Base-by-base conservation (phyloP, 1,140 invertebrate species). In the Drosophila suzukii region DNA sequence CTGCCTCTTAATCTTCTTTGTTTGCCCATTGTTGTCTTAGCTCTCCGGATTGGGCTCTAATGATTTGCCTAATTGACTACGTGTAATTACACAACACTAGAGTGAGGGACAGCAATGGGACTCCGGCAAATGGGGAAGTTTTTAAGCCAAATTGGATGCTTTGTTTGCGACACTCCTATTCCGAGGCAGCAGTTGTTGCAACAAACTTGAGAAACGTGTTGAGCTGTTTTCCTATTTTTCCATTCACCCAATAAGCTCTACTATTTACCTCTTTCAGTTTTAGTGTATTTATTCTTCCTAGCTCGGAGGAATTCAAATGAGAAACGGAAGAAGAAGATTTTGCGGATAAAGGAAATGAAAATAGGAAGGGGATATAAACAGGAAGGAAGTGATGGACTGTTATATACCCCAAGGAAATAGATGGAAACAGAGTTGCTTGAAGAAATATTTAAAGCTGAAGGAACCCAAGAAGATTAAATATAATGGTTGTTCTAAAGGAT, bases 1-100 rank as follows among this genome's bases (percentile, higher is more conserved):
- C 57, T 46, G 47, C 34, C 62, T 50, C 38, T 56, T 68, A 53
- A 50, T 58, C 51, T 20, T 53, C 46, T 15, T 34, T 58, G 43
- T 13, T 47, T 8, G 27, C 10, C 46, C 43, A 49, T 46, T 72
- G 39, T 61, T 77, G 47, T 56, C 34, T 47, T 10, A 41, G 41
- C 44, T 54, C 15, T 20, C 7, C 62, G 20, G 41, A 43, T 71
- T 62, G 57, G 50, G 38, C 66, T 67, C 66, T 76, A 82, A 88
- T 79, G 75, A 88, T 72, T 79, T 66, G 84, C 46, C 78, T 79
- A 88, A 88, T 88, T 89, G 70, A 75, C 54, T 55, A 68, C 47
- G 65, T 68, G 41, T 83, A 74, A 89, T 83, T 89, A 70, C 72
- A 39, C 49, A 32, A 34, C 7, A 24, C 38, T 13, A 17, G 34